Evolutionary conservation across 1,140 invertebrate species (phyloP), one percentile per base, ranked within the genome.

Genomic region (Cyclargus thomasi): DNA sequence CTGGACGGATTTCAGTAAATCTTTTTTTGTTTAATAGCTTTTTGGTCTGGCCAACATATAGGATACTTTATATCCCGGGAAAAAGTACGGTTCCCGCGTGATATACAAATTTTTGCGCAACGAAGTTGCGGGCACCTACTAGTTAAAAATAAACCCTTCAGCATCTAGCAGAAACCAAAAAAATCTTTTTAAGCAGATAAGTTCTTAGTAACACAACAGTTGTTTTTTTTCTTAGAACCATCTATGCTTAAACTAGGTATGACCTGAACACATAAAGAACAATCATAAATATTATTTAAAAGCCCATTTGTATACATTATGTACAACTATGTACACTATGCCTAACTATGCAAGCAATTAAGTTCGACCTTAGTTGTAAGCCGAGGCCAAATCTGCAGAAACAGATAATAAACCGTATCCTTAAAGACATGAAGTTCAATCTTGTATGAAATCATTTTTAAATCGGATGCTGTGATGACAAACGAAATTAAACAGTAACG

Each of bases 341-440:
- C 55, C 20, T 59, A 59, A 21, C 10, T 20, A 59, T 59, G 8
- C 17, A 20, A 59, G 18, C 55, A 59, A 59, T 59, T 59, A 59
- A 59, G 18, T 20, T 8, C 55, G 55, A 59, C 55, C 55, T 59
- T 59, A 59, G 55, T 59, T 59, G 5, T 20, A 1, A 59, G 10
- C 18, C 18, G 55, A 59, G 55, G 55, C 20, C 55, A 17, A 59
- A 20, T 20, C 17, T 21, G 2, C 55, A 11, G 18, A 59, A 59
- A 18, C 10, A 20, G 55, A 59, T 21, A 20, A 20, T 59, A 20
- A 59, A 20, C 55, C 55, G 21, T 59, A 59, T 59, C 21, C 18
- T 20, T 20, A 59, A 20, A 4, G 18, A 20, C 18, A 8, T 21
- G 18, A 16, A 47, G 39, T 16, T 47, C 39, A 47, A 47, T 47